Evolutionary conservation across 30 jellyfish, hydroid and myxozoan genomes (phyloP), one percentile per base, ranked within the genome.

Genomic region (Calvadosia cruxmelitensis): DNA sequence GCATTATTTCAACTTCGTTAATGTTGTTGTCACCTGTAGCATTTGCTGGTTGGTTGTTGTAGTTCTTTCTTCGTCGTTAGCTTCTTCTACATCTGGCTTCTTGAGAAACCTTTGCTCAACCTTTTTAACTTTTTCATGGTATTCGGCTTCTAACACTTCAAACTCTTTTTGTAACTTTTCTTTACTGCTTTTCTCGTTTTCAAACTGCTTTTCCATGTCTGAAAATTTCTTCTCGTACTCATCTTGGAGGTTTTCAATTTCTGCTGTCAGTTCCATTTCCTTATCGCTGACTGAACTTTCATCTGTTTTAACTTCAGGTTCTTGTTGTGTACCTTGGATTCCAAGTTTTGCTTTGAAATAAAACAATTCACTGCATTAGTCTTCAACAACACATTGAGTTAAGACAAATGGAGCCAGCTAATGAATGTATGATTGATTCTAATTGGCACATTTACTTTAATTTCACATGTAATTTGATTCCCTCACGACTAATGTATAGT

Each of bases 291-390:
- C 20, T 42, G 57, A 42, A 5, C 15, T 42, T 42, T 10, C 20
- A 20, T 42, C 57, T 10, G 57, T 5, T 20, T 42, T 42, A 42
- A 5, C 20, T 5, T 42, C 57, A n/a, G n/a, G n/a, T 20, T 42
- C 15, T 42, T 42, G 57, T 42, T 42, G 57, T 5, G 20, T 10
- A 5, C 57, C 57, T 42, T 42, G 15, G 20, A 86, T 13, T 20
- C 96, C 96, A 75, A 86, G 94, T 34, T 85, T 74, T 62, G 78
- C 96, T 86, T 63, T 29, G 52, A 63, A 49, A n/a, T n/a, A n/a
- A n/a, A n/a, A n/a, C n/a, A n/a, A n/a, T n/a, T n/a, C n/a, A n/a
- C n/a, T n/a, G n/a, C n/a, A n/a, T n/a, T n/a, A n/a, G n/a, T n/a
- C n/a, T n/a, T n/a, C n/a, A n/a, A n/a, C n/a, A n/a, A n/a, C n/a